Evolutionary conservation across 2,797 vertebrate genomes (phyloP), one percentile per base, ranked within the genome.

Genomic region (Enteromius afrohamiltoni): DNA sequence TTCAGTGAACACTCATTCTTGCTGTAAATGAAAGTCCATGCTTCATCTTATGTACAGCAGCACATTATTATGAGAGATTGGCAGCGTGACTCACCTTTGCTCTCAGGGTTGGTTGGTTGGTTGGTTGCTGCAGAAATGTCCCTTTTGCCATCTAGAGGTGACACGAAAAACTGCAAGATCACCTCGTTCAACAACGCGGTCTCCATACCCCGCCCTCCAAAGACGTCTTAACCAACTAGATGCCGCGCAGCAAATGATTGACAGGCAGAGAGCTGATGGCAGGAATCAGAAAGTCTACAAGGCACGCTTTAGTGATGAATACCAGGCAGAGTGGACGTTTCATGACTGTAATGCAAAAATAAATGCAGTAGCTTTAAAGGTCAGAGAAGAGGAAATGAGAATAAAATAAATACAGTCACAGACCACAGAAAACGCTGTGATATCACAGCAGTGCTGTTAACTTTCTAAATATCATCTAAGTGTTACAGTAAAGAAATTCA

Each of bases 111-210:
- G 14, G 14, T 55, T 13, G 16, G 60, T 55, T 13, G 14, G 14
- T 55, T 13, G 4, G 40, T 19, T 21, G 40, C 58, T 4, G 23
- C 26, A 31, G n/a, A 77, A 45, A 77, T n/a, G 74, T 29, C 23
- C 37, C 77, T 85, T 58, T 83, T 81, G 86, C 84, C 86, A 87
- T 85, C 84, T 85, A 74, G 84, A 75, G 86, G 81, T 60, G 58
- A 77, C 55, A 47, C 23, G 6, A 1, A 23, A 21, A 1, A 31
- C 37, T 17, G 34, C 14, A 19, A 34, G 53, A 17, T 40, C 29
- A 16, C 0, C n/a, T 23, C 10, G n/a, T 7, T 34, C 19, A 55
- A 23, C 13, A 10, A 23, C n/a, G n/a, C 29, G 0, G 42, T n/a
- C 14, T 29, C 14, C 2, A 5, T 31, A 37, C 26, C 71, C 49